Evolutionary conservation across 2,797 vertebrate genomes (phyloP), one percentile per base, ranked within the genome.

Genomic region (Sparus aurata): DNA sequence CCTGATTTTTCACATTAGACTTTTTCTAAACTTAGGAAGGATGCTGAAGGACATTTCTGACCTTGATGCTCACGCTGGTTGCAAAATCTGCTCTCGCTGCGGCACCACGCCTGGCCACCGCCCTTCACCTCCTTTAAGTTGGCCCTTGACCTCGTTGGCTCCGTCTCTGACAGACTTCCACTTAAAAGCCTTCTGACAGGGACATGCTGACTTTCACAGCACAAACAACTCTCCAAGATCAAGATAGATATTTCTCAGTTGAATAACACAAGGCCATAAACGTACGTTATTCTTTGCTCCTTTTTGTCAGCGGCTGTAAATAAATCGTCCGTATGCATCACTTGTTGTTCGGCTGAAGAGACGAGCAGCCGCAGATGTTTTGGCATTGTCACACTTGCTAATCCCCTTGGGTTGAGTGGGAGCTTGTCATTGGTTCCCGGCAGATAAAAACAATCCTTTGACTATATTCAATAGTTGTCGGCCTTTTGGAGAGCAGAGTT

Each of bases 371-470:
- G 41, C 86, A 92, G 87, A 92, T 91, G 86, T 89, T 90, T 82
- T 89, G 87, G 81, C 89, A 54, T 86, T 74, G 79, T 87, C 73
- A 52, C 63, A 69, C 70, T 76, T 62, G 57, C 55, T 89, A 81
- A 87, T 87, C 85, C 85, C 76, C 47, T 60, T 10, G 78, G 79
- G 82, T 72, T 73, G 80, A 80, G 68, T 60, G 50, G 67, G 85
- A 83, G 77, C 79, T 80, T 25, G 30, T 69, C 9, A 86, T 89
- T 86, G 87, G 86, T 60, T 54, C 75, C 75, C 76, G 84, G 87
- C 84, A 58, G 85, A 89, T 86, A 75, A 87, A 88, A 91, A 91
- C 87, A 88, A 80, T 88, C 87, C 86, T 83, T 89, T 85, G 82
- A 91, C 79, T 87, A 67, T 80, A 85, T 87, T 92, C 84, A 90